Base-by-base conservation (phyloP, 1,140 invertebrate species). In the Idris sp. region DNA sequence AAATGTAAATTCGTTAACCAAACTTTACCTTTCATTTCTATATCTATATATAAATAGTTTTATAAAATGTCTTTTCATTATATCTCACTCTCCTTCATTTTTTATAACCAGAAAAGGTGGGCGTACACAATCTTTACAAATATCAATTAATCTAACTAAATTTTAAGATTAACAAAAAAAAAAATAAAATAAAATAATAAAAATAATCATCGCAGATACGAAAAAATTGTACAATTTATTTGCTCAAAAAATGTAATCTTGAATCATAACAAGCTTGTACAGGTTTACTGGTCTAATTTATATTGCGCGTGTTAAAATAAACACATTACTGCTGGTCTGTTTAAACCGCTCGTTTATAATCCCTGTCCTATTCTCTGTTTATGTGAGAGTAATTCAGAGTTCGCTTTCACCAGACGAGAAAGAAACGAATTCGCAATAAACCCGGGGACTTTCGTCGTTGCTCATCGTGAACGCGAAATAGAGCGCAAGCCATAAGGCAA, bases 401-500 rank as follows among this genome's bases (percentile, higher is more conserved):
- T 56, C 28, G 56, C 43, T 64, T 72, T 72, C 68, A 46, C 56
- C 49, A 9, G 19, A 9, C 28, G 19, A 7, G 7, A 38, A 56
- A 46, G 44, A 40, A 51, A 40, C 10, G 10, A 19, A 41, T 28
- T 22, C n/a, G 51, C 25, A n/a, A n/a, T n/a, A 31, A 38, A 33
- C 40, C 8, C 40, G 22, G 10, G 19, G 22, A 4, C 30, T 38
- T 22, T n/a, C n/a, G n/a, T n/a, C 22, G 35, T 35, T 30, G 4
- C 31, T 35, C 31, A 5, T 46, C 44, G 19, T 8, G 18, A 36
- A 54, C n/a, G 71, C 49, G 56, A 74, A 74, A 56, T 68, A 54
- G 71, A 68, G 71, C 71, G 36, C 44, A 14, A 7, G 40, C 38
- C 28, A n/a, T 30, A 41, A 62, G 22, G 33, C 30, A 10, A 26